A percentile compares a stretch with the other conserved stretches of the same genome.
phyloP scores from a whole-genome alignment of 2,888 invertebrate species.

The Ennomos erosarius region DNA sequence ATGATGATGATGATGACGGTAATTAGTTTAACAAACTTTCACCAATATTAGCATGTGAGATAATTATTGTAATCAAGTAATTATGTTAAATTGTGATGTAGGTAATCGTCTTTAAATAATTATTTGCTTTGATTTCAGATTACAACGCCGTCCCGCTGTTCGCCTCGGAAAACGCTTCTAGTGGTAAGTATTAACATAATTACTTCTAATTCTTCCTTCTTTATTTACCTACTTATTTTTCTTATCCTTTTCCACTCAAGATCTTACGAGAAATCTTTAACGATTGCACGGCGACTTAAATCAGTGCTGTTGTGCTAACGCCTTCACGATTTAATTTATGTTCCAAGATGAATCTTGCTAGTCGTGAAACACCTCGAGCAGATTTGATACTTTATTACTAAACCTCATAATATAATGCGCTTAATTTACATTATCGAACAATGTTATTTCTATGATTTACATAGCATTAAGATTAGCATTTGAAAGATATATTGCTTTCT shows the following conservation, averaged over 20 bases:
- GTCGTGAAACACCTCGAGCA: conserved; percentile 30
- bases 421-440: background rate
- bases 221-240: background rate
- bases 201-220: conserved; percentile 10
- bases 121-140: conserved; percentile 67
- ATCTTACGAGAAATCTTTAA: no score
- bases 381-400: conserved; percentile 22
- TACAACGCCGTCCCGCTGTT: conserved; percentile 85
- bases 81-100: no score
- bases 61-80: no score
- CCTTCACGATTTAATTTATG: conserved; percentile 29
- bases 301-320: conserved; percentile 19
- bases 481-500: conserved; percentile 6
- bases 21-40: no score
- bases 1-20: no score
- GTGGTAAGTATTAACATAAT: conserved; percentile 65
- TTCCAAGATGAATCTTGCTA: conserved; percentile 25
- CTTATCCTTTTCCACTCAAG: no score
- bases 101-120: background rate
- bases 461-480: background rate
- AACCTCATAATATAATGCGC: background rate
- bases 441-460: no score
- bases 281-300: conserved; percentile 1
- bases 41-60: no score
- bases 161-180: conserved; percentile 85